Base-by-base conservation (phyloP, 2,113 vertebrate genomes). In the Neodontobutis hainanensis region DNA sequence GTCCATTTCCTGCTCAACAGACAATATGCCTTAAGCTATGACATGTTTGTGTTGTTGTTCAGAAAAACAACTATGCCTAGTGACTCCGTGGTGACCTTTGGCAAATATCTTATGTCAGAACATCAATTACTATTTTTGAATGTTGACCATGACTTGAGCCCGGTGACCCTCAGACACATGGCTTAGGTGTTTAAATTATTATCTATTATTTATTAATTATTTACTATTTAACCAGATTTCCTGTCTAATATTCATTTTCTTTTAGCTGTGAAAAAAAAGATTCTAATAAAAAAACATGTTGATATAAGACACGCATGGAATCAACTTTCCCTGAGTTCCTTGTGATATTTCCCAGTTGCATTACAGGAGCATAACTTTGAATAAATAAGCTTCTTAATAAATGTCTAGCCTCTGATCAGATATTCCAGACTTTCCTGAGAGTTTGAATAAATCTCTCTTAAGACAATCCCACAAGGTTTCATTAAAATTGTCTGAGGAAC, bases 1-100 rank as follows among this genome's bases (percentile, higher is more conserved):
- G 65, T 80, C 35, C 56, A 10, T 73, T 57, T 83, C 66, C 3
- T 71, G 12, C 5, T 68, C 0, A 9, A 58, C 59, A 43, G 27
- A 67, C 53, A 35, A 11, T 3, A 55, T n/a, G 44, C 65, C 67
- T 55, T n/a, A n/a, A n/a, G n/a, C n/a, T n/a, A n/a, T n/a, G n/a
- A 36, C n/a, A 6, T 6, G 5, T 45, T 68, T 19, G n/a, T 46
- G 5, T 36, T 50, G 6, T 36, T 47, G 4, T 49, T 12, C 8
- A 56, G 4, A 2, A 4, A 53, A 51, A 52, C 19, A 9, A 40
- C 5, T 9, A 56, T 6, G 53, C 8, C 15, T 40, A 42, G 9
- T 40, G 36, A 53, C 8, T 32, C 4, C n/a, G n/a, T n/a, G 12
- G 6, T 7, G 11, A 12, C 6, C 51, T 35, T 53, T 8, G n/a